Base-by-base conservation (phyloP, 2,888 invertebrate species). In the Branchipolynoe longqiensis region DNA sequence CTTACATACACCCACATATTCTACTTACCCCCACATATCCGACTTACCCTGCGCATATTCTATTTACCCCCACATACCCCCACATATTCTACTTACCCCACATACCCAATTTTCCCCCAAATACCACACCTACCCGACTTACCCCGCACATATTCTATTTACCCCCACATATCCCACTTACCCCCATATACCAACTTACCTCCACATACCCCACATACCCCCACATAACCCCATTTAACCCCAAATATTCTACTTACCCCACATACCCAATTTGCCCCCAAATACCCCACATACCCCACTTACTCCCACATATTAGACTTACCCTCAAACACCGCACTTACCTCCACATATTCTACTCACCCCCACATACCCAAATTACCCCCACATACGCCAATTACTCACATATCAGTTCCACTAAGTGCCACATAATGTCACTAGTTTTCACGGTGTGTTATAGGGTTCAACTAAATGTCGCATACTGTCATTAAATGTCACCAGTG, bases 1-100 rank as follows among this genome's bases (percentile, higher is more conserved):
- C 56, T 12, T 56, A 56, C 18, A n/a, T 12, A 56, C 18, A 22
- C 56, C 3, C 3, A 56, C 56, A 56, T 56, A 25, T 25, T 25
- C 56, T 56, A 56, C 56, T 56, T 56, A 56, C 56, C 56, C 18
- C 56, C 56, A 56, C 56, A 56, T 56, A 14, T 25, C 56, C 56
- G 22, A 56, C 56, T 56, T 56, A 56, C 12, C 3, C 56, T 56
- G 25, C 56, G 3, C 18, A 2, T 25, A 22, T 1, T 56, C n/a
- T 25, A 56, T 25, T n/a, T 56, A 25, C 56, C 56, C 56, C 18
- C 18, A n/a, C 1, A n/a, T 8, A 22, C 2, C 56, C 18, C 6
- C 56, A 56, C 6, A 56, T 56, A 1, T 25, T 25, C 56, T 56
- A 4, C 12, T 56, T 4, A 2, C 56, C 56, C 56, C 56, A 3